A percentile compares a stretch with the other conserved stretches of the same genome.
phyloP scores from a whole-genome alignment of 2,888 invertebrate genomes.

The Machimus rusticus region DNA sequence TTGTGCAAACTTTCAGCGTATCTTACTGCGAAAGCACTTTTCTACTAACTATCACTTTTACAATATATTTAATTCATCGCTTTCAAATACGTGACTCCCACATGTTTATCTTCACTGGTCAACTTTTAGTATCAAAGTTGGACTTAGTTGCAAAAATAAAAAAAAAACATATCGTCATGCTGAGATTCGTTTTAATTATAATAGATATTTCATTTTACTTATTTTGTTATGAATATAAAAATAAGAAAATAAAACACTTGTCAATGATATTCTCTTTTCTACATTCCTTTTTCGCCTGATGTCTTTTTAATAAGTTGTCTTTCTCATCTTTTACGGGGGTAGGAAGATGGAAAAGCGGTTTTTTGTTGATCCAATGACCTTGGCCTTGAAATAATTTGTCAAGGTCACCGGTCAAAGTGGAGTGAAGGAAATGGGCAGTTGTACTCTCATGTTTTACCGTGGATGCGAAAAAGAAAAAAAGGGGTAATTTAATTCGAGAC shows the following conservation, averaged over 20 bases:
- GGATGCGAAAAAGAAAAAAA: no score
- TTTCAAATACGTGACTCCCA: not conserved
- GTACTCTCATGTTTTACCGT: no score
- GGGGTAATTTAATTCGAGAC: no score
- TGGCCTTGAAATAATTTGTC: no score
- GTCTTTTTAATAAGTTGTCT: no score
- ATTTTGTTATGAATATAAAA: not conserved
- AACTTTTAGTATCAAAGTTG: conserved; percentile 14
- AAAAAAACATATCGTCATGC: not conserved
- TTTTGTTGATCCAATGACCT: no score
- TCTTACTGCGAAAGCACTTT: not conserved
- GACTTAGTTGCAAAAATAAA: conserved; percentile 9
- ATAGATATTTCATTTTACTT: not conserved
- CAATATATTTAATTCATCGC: not conserved
- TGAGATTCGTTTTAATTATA: not conserved
- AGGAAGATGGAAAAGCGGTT: no score
- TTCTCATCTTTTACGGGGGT: no score
- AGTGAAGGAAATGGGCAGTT: no score
- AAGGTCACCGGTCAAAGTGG: no score
- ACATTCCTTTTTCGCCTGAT: not conserved
- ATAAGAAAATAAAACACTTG: not conserved
- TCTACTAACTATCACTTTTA: not conserved
- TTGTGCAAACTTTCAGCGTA: not conserved
- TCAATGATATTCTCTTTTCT: not conserved
- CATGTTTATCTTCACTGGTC: not conserved